Percentiles rank a stretch among this genome's conserved stretches.
These are phyloP conservation scores for Larimichthys crocea DNA, from an alignment of 2,113 vertebrate species.

Conservation along the genomic window DNA sequence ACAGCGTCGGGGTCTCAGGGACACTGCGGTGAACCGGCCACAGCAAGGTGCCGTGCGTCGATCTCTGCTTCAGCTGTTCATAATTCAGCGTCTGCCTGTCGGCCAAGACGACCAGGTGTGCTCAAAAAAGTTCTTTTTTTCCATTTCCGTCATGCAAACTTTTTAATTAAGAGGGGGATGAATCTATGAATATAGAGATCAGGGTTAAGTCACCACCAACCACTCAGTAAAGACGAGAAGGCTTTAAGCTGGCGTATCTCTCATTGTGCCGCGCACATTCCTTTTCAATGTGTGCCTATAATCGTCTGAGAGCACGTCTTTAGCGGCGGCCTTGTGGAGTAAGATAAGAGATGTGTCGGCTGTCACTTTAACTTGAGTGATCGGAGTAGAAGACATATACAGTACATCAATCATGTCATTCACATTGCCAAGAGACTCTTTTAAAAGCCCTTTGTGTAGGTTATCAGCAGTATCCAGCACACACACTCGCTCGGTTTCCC, in stretches of 20 bases:
- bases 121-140: slow-evolving; percentile 63
- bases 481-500: slow-evolving; percentile 11
- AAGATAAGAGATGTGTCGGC: slow-evolving; percentile 36
- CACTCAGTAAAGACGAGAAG: slow-evolving; percentile 52
- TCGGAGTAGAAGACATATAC: not conserved
- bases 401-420: slow-evolving; percentile 24
- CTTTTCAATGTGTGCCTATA: slow-evolving; percentile 42
- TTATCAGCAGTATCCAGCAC: slow-evolving; percentile 49
- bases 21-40: slow-evolving; percentile 64
- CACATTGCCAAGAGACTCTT: slow-evolving; percentile 42
- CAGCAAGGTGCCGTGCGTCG: slow-evolving; percentile 30
- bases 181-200: slow-evolving; percentile 58
- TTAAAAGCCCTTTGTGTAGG: slow-evolving; percentile 49
- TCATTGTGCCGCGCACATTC: slow-evolving; percentile 15
- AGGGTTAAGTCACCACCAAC: slow-evolving; percentile 51
- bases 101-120: slow-evolving; percentile 60
- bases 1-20: slow-evolving; percentile 68
- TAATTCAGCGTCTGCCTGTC: slow-evolving; percentile 34
- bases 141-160: slow-evolving; percentile 63
- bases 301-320: slow-evolving; percentile 35
- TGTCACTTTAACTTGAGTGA: slow-evolving; percentile 51
- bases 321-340: slow-evolving; percentile 42
- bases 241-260: slow-evolving; percentile 38
- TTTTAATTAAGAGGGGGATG: slow-evolving; percentile 67
- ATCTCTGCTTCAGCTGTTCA: slow-evolving; percentile 49